Conservation (phyloP, 2,888 invertebrate genomes). For the Plebejus argus region DNA sequence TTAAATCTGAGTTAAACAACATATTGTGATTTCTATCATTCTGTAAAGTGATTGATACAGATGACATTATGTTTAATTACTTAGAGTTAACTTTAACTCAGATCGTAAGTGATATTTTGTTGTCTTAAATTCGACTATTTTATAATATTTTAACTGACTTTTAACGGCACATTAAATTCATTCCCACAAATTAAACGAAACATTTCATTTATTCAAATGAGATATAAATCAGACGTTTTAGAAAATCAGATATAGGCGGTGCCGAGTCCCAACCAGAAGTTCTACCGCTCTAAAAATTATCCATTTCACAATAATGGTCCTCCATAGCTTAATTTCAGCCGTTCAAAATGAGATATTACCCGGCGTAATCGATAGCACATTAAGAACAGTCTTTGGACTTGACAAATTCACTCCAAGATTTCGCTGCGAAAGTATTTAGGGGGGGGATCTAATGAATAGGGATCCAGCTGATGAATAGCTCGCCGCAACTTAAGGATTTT, state of each 20-base stretch:
- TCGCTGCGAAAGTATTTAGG: slow-evolving; percentile 17
- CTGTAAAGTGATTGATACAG: too few species aligned
- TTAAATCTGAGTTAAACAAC: too few species aligned
- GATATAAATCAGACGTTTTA: slow-evolving; percentile 37
- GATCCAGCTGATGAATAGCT: slow-evolving; percentile 19
- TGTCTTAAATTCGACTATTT: too few species aligned
- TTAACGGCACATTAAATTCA: neutral
- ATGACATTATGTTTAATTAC: too few species aligned
- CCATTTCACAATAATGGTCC: slow-evolving; percentile 12
- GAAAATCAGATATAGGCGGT: slow-evolving; percentile 47
- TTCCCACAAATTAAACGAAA: neutral
- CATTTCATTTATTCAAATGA: slow-evolving; percentile 29
- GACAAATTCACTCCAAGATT: slow-evolving; percentile 29
- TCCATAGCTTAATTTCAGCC: slow-evolving; percentile 18
- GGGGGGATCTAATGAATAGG: slow-evolving; percentile 17
- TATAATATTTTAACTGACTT: neutral
- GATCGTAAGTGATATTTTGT: too few species aligned
- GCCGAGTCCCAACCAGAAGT: slow-evolving; percentile 46
- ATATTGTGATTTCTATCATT: too few species aligned
- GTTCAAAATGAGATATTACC: slow-evolving; percentile 24
- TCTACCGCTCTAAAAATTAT: slow-evolving; percentile 41
- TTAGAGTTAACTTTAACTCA: too few species aligned
- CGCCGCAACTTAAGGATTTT: slow-evolving; percentile 10
- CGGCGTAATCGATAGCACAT: slow-evolving; percentile 24
- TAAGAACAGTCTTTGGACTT: slow-evolving; percentile 29